phyloP scores from a whole-genome alignment of 1,140 invertebrate species.

The Leptinotarsa lineolata region DNA sequence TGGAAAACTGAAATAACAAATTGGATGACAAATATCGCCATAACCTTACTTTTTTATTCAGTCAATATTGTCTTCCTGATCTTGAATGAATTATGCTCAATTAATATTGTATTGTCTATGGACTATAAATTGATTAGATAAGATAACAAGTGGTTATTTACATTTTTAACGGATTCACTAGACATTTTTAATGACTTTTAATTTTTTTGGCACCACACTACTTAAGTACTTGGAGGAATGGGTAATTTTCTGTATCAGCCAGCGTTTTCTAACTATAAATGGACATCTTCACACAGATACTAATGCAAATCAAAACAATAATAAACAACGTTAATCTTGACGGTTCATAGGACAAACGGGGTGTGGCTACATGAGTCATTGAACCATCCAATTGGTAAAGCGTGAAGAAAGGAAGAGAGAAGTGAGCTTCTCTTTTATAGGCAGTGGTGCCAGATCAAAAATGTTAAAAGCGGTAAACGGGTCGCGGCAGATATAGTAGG shows the following conservation, averaged over 20 bases:
- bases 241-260: neutral
- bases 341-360: neutral
- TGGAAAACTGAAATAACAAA: slow-evolving; percentile 70
- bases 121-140: slow-evolving; percentile 19
- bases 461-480: too few species aligned
- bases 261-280: neutral
- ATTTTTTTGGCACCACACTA: neutral
- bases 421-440: too few species aligned
- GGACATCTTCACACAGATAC: neutral
- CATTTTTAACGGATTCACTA: slow-evolving; percentile 56
- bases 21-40: neutral
- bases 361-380: neutral
- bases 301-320: neutral
- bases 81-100: neutral
- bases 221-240: slow-evolving; percentile 1
- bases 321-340: neutral
- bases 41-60: too few species aligned
- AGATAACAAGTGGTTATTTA: slow-evolving; percentile 43
- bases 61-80: neutral
- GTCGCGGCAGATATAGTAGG: too few species aligned
- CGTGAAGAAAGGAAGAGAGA: too few species aligned
- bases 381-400: too few species aligned
- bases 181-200: slow-evolving; percentile 47
- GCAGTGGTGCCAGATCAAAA: too few species aligned
- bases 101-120: slow-evolving; percentile 11